Percentiles rank a stretch among this genome's conserved stretches.
phyloP scores from a whole-genome alignment of 2,113 vertebrate species.

The Nothobranchius kuhntae region DNA sequence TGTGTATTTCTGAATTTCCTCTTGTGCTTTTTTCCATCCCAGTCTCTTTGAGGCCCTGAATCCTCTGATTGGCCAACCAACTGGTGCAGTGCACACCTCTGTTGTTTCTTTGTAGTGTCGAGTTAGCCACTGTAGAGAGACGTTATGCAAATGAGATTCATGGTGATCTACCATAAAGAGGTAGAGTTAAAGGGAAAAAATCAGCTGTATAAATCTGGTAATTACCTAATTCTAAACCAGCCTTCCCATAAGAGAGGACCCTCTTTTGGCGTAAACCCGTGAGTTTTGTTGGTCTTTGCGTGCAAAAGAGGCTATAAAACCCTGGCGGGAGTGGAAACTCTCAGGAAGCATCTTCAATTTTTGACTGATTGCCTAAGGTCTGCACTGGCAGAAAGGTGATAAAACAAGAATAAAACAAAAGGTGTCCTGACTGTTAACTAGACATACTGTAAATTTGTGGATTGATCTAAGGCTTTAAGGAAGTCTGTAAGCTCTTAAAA shows the following conservation, averaged over 20 bases:
- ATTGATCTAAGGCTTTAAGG: constrained; percentile 39
- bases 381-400: constrained; percentile 26
- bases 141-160: not conserved
- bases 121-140: not conserved
- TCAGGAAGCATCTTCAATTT: not conserved
- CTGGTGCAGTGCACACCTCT: not conserved
- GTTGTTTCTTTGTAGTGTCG: not conserved
- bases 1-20: not conserved
- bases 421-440: constrained; percentile 48
- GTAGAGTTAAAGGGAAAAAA: not conserved
- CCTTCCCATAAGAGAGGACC: not conserved
- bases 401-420: constrained; percentile 52
- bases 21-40: not conserved
- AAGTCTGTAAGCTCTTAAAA: constrained; percentile 43
- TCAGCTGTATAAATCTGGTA: not conserved
- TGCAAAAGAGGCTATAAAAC: not conserved
- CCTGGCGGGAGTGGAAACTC: not conserved
- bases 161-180: not conserved
- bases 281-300: not conserved
- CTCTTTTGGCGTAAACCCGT: not conserved
- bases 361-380: constrained; percentile 4
- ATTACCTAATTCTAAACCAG: not conserved
- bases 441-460: constrained; percentile 24
- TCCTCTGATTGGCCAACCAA: not conserved
- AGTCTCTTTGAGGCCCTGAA: not conserved